Base-by-base conservation (phyloP, 2,797 vertebrate genomes). In the Somateria mollissima region DNA sequence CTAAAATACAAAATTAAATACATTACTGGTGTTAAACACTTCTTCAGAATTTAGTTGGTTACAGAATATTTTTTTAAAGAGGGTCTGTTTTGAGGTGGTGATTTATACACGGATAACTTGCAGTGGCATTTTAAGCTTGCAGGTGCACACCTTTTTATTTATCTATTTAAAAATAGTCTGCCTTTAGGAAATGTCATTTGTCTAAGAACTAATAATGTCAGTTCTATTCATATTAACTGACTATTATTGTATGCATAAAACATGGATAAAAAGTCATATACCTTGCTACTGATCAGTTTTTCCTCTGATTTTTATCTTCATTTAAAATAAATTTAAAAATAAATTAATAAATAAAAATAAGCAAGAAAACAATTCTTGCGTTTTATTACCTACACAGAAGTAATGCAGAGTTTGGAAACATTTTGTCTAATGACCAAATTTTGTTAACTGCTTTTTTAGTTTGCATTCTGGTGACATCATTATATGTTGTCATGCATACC, bases 161-260 rank as follows among this genome's bases (percentile, higher is more conserved):
- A 27, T 17, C 45, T 73, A 20, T 74, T 94, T 89, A 73, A 95
- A 94, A 94, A 61, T 73, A 88, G 53, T 54, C n/a, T 72, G 21
- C 39, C 27, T 92, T 96, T 84, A 87, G 54, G 49, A 95, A 95
- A 91, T 91, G 41, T 78, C 21, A 90, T 81, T 94, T 78, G 13
- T 80, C 21, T 28, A 81, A 91, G 54, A 89, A 87, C 8, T 43
- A 70, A 62, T 34, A 85, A 60, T 56, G 22, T 45, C 78, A 75
- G 62, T 91, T 95, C 45, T 66, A 60, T 61, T 81, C 24, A 65
- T 39, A 36, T 41, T 64, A 73, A 78, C 21, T 70, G 34, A 39
- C 75, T 88, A 67, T 61, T 89, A 47, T 49, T 84, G 4, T 83
- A 73, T 51, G 21, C 17, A 43, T 56, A 78, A 89, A 84, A 78